A percentile compares a stretch with the other conserved stretches of the same genome.
Evolutionary conservation across 2,888 invertebrate genomes (phyloP).

Genomic region (Scrobipalpa costella): DNA sequence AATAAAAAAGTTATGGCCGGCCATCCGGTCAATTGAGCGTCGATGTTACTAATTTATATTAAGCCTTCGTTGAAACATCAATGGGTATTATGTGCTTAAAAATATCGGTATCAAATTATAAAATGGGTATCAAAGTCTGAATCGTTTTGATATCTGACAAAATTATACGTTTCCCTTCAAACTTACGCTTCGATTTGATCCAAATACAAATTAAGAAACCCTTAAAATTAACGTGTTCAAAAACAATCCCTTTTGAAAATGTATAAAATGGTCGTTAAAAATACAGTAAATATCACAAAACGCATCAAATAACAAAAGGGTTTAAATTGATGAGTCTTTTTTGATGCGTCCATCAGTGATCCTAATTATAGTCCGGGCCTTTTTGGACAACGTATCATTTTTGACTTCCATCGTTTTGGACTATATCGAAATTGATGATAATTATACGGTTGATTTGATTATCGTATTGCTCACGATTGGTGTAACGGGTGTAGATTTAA

Average conservation of each 20-base stretch:
- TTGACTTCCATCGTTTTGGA: conserved; percentile 37
- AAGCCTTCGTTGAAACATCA: not conserved
- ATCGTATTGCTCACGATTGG: conserved; percentile 28
- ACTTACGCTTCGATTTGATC: conserved; percentile 10
- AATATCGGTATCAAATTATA: not conserved
- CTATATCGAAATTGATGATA: conserved; percentile 40
- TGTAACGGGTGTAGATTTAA: conserved; percentile 26
- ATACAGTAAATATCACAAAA: conserved; percentile 20
- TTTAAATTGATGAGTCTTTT: conserved; percentile 33
- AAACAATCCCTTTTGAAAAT: conserved; percentile 12
- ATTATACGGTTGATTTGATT: conserved; percentile 44
- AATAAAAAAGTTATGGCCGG: conserved; percentile 63
- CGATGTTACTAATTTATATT: conserved; percentile 44
- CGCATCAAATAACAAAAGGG: conserved; percentile 33
- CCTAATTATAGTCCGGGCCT: conserved; percentile 47
- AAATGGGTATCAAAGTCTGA: not conserved
- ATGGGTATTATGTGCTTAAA: not conserved
- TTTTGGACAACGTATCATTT: conserved; percentile 52
- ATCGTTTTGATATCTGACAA: conserved; percentile 14
- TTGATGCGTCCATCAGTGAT: conserved; percentile 39
- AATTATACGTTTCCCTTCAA: conserved; percentile 22
- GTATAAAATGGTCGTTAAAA: conserved; percentile 19
- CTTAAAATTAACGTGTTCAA: not conserved
- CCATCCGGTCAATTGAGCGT: conserved; percentile 57
- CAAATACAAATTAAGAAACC: conserved; percentile 16